phyloP scores from a whole-genome alignment of 2,888 invertebrate genomes.

The Epicampocera succincta region DNA sequence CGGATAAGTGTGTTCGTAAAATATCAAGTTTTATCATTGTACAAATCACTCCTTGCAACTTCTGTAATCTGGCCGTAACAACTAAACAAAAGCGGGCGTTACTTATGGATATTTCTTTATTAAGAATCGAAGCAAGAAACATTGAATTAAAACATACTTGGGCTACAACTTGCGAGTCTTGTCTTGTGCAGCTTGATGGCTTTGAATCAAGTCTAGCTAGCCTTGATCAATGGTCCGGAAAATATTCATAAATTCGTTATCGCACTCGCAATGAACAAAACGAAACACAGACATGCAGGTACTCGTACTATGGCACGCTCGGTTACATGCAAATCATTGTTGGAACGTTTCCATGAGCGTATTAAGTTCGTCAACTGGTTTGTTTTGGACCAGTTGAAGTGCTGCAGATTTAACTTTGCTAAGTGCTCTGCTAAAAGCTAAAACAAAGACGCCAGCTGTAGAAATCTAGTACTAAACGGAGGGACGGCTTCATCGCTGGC shows the following conservation, averaged over 20 bases:
- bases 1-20: background rate
- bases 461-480: too few species aligned
- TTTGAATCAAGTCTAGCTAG: slow-evolving; percentile 77
- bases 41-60: slow-evolving; percentile 3
- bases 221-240: slow-evolving; percentile 82
- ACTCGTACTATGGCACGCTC: slow-evolving; percentile 42
- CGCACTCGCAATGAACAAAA: slow-evolving; percentile 54
- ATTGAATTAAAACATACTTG: slow-evolving; percentile 7
- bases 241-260: slow-evolving; percentile 75
- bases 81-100: slow-evolving; percentile 33
- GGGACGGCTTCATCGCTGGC: too few species aligned
- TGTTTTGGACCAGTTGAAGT: background rate
- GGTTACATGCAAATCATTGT: slow-evolving; percentile 45
- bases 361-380: background rate
- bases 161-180: slow-evolving; percentile 53
- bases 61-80: slow-evolving; percentile 5
- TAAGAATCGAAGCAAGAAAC: slow-evolving; percentile 49
- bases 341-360: background rate
- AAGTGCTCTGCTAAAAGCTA: too few species aligned
- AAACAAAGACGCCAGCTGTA: too few species aligned
- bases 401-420: background rate
- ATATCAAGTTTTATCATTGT: too few species aligned
- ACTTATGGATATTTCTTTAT: slow-evolving; percentile 48
- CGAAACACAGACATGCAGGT: background rate
- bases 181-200: slow-evolving; percentile 54